Percentiles rank a stretch among this genome's conserved stretches.
Conservation (phyloP, 2,797 vertebrate species). For the Oreonectes daqikongensis region DNA sequence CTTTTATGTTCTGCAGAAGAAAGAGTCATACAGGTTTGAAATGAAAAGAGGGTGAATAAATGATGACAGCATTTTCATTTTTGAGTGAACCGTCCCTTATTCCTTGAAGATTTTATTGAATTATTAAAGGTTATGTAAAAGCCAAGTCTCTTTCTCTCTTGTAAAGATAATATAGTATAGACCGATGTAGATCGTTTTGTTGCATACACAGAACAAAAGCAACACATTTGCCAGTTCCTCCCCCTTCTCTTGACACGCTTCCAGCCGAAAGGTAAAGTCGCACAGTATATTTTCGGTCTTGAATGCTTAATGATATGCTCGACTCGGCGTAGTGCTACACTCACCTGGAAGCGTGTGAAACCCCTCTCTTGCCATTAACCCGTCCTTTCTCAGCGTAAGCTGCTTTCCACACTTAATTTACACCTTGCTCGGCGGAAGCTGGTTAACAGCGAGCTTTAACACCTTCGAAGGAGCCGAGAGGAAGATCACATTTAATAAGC, state of each 20-base stretch:
- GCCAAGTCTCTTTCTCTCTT: neutral
- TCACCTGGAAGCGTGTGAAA: constrained; percentile 42
- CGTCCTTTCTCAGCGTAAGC: constrained; percentile 17
- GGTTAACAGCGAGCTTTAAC: constrained; percentile 35
- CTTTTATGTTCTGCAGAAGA: too few relatives aligned
- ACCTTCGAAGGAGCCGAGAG: constrained; percentile 15
- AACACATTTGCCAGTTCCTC: neutral
- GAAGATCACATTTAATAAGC: constrained; percentile 41
- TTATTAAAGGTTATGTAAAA: too few relatives aligned
- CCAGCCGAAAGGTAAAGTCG: constrained; percentile 29
- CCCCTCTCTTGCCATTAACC: constrained; percentile 27
- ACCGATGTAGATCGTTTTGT: neutral
- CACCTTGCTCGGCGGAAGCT: constrained; percentile 41
- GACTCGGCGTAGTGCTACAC: constrained; percentile 19
- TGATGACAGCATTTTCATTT: too few relatives aligned
- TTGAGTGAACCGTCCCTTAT: too few relatives aligned
- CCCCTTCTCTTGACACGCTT: neutral
- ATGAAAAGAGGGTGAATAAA: too few relatives aligned
- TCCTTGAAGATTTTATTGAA: too few relatives aligned
- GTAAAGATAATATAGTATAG: neutral
- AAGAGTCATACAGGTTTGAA: too few relatives aligned
- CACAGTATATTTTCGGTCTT: neutral
- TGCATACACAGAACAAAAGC: neutral
- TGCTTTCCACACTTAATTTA: constrained; percentile 39
- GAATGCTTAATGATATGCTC: constrained; percentile 22